These are phyloP conservation scores for Palythoa heliodiscus DNA, from an alignment of 92 coral and sea anemone genomes.

Conservation along the genomic window DNA sequence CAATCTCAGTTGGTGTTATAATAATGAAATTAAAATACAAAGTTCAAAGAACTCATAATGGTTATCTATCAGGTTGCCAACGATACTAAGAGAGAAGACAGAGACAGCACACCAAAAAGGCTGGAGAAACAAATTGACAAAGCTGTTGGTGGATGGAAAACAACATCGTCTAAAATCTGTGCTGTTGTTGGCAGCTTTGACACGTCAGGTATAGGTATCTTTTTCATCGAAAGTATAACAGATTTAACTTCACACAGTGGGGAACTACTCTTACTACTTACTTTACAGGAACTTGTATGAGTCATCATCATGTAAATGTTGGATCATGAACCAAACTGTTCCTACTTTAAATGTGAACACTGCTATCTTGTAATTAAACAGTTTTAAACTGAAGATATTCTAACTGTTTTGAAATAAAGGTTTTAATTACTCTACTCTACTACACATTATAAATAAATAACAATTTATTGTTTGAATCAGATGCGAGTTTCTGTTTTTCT, in stretches of 20 bases:
- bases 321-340: no score
- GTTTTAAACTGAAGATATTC: no score
- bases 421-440: no score
- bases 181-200: constrained; percentile 72
- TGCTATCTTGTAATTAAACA: no score
- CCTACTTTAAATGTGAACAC: no score
- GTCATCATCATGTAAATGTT: no score
- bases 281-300: no score
- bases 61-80: constrained; percentile 1
- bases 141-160: constrained; percentile 97
- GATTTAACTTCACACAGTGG: background rate
- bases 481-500: no score
- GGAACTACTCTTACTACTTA: background rate
- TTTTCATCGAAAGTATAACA: background rate
- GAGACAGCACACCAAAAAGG: constrained; percentile 52
- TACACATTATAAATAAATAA: no score
- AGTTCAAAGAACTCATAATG: background rate
- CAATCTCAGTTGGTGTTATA: no score
- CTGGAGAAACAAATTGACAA: constrained; percentile 87
- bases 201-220: constrained; percentile 65
- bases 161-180: constrained; percentile 83
- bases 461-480: no score
- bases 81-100: constrained; percentile 20
- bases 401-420: no score
- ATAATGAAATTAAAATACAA: background rate